Evolutionary conservation across 2,113 vertebrate genomes (phyloP).

Genomic region (Crotophaga sulcirostris): DNA sequence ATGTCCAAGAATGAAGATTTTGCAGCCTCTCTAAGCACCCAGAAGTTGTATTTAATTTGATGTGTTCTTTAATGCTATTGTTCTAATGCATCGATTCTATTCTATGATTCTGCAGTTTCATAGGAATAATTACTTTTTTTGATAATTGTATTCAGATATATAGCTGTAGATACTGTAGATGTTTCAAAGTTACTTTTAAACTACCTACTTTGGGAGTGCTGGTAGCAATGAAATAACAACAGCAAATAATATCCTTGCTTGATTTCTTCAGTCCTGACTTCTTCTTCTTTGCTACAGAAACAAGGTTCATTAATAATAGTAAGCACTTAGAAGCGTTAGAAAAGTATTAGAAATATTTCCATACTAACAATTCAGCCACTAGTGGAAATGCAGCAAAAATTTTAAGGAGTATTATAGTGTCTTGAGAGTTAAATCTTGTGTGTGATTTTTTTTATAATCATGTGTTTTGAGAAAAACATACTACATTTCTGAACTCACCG

Average conservation of each 20-base stretch:
- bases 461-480: neutral
- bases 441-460: neutral
- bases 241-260: neutral
- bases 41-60: neutral
- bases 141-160: neutral
- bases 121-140: neutral
- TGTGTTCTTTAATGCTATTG: neutral
- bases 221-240: neutral
- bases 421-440: neutral
- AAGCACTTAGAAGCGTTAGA: neutral
- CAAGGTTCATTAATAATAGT: neutral
- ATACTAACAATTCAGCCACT: neutral
- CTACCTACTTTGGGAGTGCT: neutral
- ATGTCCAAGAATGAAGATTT: neutral
- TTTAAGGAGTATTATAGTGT: neutral
- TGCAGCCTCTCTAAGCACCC: neutral
- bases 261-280: neutral
- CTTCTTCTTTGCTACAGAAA: neutral
- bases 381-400: neutral
- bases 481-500: neutral
- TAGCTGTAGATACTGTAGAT: neutral
- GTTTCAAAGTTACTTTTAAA: neutral
- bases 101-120: neutral
- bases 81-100: neutral
- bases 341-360: neutral